Conservation (phyloP, 2,888 invertebrate species). For the Drosophila longiperda region DNA sequence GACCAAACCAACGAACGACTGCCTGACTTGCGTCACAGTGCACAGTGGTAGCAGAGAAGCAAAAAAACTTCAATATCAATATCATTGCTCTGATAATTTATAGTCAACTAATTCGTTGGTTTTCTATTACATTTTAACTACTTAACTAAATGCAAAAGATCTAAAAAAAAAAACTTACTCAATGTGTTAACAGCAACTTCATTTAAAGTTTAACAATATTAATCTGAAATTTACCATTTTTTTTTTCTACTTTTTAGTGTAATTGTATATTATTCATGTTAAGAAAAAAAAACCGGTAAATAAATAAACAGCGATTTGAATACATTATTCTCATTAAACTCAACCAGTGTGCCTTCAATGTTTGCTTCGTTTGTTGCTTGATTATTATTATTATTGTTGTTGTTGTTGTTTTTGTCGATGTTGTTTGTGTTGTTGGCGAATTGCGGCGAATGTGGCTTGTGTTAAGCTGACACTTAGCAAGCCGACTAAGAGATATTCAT, state of each 20-base stretch:
- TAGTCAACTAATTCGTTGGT: neutral
- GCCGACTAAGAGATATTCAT: conserved; percentile 67
- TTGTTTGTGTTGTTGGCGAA: conserved; percentile 11
- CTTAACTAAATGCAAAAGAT: too few species aligned
- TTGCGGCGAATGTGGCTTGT: conserved; percentile 32
- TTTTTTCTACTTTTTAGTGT: neutral
- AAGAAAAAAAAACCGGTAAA: neutral
- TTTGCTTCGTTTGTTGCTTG: conserved; percentile 12
- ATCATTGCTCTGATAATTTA: neutral
- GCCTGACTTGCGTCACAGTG: conserved; percentile 5
- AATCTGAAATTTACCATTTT: neutral
- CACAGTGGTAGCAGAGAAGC: neutral
- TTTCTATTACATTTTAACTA: neutral
- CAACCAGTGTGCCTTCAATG: conserved; percentile 37
- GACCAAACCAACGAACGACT: conserved; percentile 13
- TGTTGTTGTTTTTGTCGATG: conserved; percentile 4
- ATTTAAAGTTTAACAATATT: neutral
- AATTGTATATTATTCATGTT: too few species aligned
- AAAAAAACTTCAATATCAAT: neutral
- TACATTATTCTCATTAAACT: neutral
- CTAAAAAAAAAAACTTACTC: neutral
- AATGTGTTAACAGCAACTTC: neutral
- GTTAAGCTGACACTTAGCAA: conserved; percentile 63
- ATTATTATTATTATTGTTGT: conserved; percentile 10
- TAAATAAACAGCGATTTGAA: neutral